These are phyloP conservation scores for Dynastes tityus DNA, from an alignment of 2,888 invertebrate genomes.

Conservation along the genomic window DNA sequence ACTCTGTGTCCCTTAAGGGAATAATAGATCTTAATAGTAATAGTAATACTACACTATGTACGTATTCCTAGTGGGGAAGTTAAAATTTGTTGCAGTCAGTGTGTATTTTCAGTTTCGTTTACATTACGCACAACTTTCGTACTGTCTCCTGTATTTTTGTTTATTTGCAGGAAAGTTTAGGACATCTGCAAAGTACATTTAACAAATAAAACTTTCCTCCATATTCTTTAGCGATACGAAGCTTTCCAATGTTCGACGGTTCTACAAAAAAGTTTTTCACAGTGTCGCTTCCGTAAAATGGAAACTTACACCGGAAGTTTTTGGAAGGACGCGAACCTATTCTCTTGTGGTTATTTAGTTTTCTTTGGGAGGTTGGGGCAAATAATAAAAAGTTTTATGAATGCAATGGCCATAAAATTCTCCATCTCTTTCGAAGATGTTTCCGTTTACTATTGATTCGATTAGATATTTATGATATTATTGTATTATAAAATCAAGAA, in stretches of 20 bases:
- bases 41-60: too few relatives aligned
- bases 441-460: neutral
- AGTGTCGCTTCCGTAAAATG: neutral
- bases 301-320: conserved; percentile 2
- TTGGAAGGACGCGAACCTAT: neutral
- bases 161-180: too few relatives aligned
- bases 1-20: too few relatives aligned
- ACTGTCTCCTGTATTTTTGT: too few relatives aligned
- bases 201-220: too few relatives aligned
- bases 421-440: neutral
- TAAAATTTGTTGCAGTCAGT: too few relatives aligned
- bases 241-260: neutral
- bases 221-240: too few relatives aligned
- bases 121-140: too few relatives aligned
- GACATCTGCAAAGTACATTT: too few relatives aligned
- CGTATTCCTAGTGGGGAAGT: too few relatives aligned
- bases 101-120: too few relatives aligned
- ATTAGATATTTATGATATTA: conserved; percentile 1
- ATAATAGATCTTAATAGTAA: too few relatives aligned
- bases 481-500: neutral
- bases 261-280: neutral
- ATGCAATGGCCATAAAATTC: conserved; percentile 1
- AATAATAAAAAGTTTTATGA: conserved; percentile 1
- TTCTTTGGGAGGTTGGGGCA: neutral
- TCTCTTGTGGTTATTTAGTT: conserved; percentile 7